Percentiles rank a stretch among this genome's conserved stretches.
These are phyloP conservation scores for Halcyon senegalensis DNA, from an alignment of 2,113 vertebrate species.

Conservation along the genomic window DNA sequence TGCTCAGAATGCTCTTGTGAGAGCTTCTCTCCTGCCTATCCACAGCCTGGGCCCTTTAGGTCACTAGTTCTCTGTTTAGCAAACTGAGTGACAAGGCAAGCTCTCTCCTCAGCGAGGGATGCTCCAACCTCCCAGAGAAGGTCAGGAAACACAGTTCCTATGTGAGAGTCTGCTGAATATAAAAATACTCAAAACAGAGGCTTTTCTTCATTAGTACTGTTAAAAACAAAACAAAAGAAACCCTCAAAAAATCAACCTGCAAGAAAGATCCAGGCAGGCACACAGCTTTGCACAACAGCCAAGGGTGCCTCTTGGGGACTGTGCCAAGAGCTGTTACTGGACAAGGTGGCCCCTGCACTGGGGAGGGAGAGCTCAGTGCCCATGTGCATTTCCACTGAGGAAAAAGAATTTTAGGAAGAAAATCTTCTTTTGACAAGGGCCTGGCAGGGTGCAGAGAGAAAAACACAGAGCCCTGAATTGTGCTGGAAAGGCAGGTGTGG, in stretches of 20 bases:
- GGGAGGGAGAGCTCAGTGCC: neutral
- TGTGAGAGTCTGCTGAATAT: neutral
- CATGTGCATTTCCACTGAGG: neutral
- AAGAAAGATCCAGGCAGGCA: neutral
- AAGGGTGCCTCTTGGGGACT: neutral
- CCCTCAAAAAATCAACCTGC: no score
- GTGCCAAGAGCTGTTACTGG: neutral
- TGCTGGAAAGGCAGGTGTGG: neutral
- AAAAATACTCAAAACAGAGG: neutral
- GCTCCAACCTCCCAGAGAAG: neutral
- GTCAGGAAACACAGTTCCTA: neutral
- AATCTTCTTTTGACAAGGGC: neutral
- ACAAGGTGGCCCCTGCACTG: neutral
- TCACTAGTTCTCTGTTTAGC: neutral
- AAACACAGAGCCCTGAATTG: neutral
- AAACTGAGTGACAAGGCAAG: neutral
- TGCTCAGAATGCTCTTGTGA: rapidly evolving
- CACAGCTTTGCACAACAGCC: neutral
- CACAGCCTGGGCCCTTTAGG: neutral
- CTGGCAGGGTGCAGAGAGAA: neutral
- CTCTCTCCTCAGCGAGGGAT: neutral
- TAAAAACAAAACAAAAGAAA: neutral
- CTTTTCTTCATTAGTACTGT: neutral
- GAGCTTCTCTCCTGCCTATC: neutral
- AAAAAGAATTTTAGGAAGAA: neutral